Base-by-base conservation (phyloP, 2,113 vertebrate genomes). In the Megalops atlanticus region DNA sequence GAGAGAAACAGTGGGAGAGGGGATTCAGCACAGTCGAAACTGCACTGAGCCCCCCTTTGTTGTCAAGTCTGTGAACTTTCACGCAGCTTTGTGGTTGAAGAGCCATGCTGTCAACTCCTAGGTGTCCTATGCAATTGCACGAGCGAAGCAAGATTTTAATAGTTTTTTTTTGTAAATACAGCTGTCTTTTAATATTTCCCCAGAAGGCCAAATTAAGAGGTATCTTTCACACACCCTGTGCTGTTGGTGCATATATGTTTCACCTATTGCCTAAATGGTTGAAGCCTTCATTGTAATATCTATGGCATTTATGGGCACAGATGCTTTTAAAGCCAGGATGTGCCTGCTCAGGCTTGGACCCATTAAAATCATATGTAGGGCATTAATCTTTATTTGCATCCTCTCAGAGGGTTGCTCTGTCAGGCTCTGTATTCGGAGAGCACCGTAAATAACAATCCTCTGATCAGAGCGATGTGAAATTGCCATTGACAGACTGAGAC, bases 391-490 rank as follows among this genome's bases (percentile, higher is more conserved):
- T 35, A 64, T 54, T 12, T 54, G 7, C 24, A 8, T 74, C 68
- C 68, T 79, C 27, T 80, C 4, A 72, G 21, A 72, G 8, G 70
- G 14, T 39, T 38, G 1, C 70, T 4, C 33, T 15, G 12, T 2
- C 35, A 38, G 21, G 35, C 35, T 71, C 31, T 71, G 16, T 71
- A 36, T 72, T 72, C 21, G 38, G 38, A 39, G 18, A 39, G 31
- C 3, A 39, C 35, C 38, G 18, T 31, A 72, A 39, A 72, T 72
- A 15, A 71, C 36, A 64, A 72, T 36, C 70, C 38, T 11, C 35
- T 72, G 33, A 72, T 72, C 38, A 72, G 38, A 72, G 70, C 70
- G 16, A 72, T 72, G 70, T 72, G 38, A 72, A 72, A 72, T 72
- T 72, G 38, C 21, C 38, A 21, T 14, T 39, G 70, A 72, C 70